Percentiles rank a stretch among this genome's conserved stretches.
phyloP scores from a whole-genome alignment of 2,888 invertebrate species.

The Melieria omissa region DNA sequence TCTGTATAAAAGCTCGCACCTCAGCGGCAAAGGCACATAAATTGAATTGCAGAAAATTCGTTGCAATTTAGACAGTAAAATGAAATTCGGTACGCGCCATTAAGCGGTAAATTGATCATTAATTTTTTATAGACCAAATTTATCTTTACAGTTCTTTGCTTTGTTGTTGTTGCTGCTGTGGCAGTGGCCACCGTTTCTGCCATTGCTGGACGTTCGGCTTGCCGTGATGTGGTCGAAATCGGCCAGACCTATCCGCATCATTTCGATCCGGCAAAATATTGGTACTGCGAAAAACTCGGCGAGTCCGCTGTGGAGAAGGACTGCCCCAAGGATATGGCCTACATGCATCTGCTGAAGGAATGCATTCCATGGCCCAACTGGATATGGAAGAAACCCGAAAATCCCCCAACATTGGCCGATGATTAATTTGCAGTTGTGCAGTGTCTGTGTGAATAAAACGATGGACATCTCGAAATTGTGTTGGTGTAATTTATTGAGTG shows the following conservation, averaged over 20 bases:
- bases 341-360: slow-evolving; percentile 58
- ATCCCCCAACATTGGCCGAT: slow-evolving; percentile 58
- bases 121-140: neutral
- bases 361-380: slow-evolving; percentile 63
- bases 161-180: slow-evolving; percentile 42
- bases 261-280: slow-evolving; percentile 61
- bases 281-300: slow-evolving; percentile 56
- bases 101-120: neutral
- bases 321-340: slow-evolving; percentile 57
- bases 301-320: slow-evolving; percentile 51
- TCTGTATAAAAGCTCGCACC: slow-evolving; percentile 8
- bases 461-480: too few species aligned
- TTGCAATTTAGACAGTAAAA: slow-evolving; percentile 26
- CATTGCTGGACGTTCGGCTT: slow-evolving; percentile 60
- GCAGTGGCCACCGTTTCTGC: slow-evolving; percentile 44
- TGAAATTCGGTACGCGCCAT: slow-evolving; percentile 44
- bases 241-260: slow-evolving; percentile 58
- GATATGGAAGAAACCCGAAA: slow-evolving; percentile 59
- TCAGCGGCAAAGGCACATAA: neutral
- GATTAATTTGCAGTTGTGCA: too few species aligned
- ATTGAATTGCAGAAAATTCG: neutral
- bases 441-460: too few species aligned
- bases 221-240: slow-evolving; percentile 54
- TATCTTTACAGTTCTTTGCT: slow-evolving; percentile 37
- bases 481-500: too few species aligned